A percentile compares a stretch with the other conserved stretches of the same genome.
Conservation (phyloP, 2,113 vertebrate species). For the Montifringilla adamsi region DNA sequence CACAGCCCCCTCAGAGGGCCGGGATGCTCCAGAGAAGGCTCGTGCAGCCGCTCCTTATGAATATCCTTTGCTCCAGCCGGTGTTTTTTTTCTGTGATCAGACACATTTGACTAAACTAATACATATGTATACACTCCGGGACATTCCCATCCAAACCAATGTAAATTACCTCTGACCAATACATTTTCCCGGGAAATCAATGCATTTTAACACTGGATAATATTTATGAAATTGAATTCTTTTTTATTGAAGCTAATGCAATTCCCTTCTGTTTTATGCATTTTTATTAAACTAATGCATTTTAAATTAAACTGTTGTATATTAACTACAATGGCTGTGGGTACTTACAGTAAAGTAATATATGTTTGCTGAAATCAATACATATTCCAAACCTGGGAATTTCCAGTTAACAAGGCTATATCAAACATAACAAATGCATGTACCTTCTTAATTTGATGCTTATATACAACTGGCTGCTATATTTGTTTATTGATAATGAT, state of each 20-base stretch:
- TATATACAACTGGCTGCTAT: slow-evolving; percentile 39
- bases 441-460: slow-evolving; percentile 58
- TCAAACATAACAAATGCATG: slow-evolving; percentile 49
- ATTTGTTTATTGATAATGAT: slow-evolving; percentile 54
- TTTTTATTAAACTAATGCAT: slow-evolving; percentile 85
- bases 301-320: slow-evolving; percentile 82
- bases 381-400: slow-evolving; percentile 64
- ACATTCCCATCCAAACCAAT: slow-evolving; percentile 66
- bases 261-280: slow-evolving; percentile 78
- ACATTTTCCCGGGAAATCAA: slow-evolving; percentile 77
- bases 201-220: slow-evolving; percentile 80
- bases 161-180: slow-evolving; percentile 78
- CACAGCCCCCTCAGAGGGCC: rapidly evolving
- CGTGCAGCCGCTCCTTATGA: neutral
- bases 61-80: neutral
- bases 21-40: neutral
- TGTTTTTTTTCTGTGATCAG: slow-evolving; percentile 27
- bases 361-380: slow-evolving; percentile 76
- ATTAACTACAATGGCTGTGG: slow-evolving; percentile 76
- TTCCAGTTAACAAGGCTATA: slow-evolving; percentile 67
- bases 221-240: slow-evolving; percentile 84
- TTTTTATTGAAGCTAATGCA: slow-evolving; percentile 78
- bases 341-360: slow-evolving; percentile 80
- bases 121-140: slow-evolving; percentile 61
- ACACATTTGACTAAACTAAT: slow-evolving; percentile 70